Conservation (phyloP, 2,888 invertebrate genomes). For the Cacoxenus indagator region DNA sequence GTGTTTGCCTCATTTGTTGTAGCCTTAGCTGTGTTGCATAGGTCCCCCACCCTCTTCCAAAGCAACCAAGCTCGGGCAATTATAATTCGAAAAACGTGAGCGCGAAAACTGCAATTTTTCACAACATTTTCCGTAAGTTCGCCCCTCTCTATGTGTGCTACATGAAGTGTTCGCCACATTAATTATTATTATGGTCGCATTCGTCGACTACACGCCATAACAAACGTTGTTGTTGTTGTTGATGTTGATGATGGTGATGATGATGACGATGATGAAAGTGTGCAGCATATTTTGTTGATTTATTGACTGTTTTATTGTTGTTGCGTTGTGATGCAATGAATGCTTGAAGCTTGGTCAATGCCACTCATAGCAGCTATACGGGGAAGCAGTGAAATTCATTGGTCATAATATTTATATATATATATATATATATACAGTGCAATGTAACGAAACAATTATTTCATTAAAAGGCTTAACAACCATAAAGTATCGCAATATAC, state of each 20-base stretch:
- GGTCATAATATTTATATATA: too few relatives aligned
- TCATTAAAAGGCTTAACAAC: constrained; percentile 3
- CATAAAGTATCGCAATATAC: neutral
- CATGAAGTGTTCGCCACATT: constrained; percentile 22
- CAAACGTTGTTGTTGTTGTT: neutral
- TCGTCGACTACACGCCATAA: neutral
- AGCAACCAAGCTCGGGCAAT: constrained; percentile 40
- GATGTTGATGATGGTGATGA: neutral
- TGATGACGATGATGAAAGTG: constrained; percentile 37
- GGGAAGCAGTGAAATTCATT: neutral
- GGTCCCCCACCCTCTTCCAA: neutral
- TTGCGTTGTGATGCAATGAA: neutral
- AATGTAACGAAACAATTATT: constrained; percentile 15
- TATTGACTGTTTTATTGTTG: constrained; percentile 42
- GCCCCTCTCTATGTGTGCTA: neutral
- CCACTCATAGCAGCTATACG: neutral
- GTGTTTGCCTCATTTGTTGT: neutral
- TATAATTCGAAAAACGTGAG: constrained; percentile 39
- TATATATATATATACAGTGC: too few relatives aligned
- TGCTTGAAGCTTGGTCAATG: neutral
- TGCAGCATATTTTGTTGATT: constrained; percentile 58
- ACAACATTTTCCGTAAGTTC: constrained; percentile 55
- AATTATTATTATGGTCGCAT: constrained; percentile 26
- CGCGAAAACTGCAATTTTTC: constrained; percentile 56
- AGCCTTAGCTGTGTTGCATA: neutral